Conservation (phyloP, 2,888 invertebrate genomes). For the Tillus elongatus region DNA sequence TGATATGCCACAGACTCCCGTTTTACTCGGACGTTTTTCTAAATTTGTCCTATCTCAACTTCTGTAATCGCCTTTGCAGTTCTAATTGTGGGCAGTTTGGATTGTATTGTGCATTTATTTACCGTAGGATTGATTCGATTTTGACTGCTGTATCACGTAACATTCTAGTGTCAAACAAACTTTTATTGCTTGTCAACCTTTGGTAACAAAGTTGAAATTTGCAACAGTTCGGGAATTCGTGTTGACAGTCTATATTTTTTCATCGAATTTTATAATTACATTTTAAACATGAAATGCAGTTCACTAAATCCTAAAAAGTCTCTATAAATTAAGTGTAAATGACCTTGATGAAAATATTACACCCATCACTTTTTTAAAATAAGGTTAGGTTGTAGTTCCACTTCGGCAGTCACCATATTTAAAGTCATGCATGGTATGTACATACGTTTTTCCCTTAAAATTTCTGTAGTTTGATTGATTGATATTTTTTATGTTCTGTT, state of each 20-base stretch:
- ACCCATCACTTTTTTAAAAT: slow-evolving; percentile 41
- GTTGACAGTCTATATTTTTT: no score
- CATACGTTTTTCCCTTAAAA: slow-evolving; percentile 5
- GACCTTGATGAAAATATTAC: slow-evolving; percentile 42
- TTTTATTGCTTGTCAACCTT: slow-evolving; percentile 15
- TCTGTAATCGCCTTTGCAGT: slow-evolving; percentile 19
- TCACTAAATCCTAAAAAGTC: background rate
- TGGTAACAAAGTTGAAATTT: background rate
- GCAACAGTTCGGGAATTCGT: no score
- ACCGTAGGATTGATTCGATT: background rate
- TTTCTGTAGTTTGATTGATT: background rate
- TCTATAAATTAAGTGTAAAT: slow-evolving; percentile 27
- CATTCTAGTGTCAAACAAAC: slow-evolving; percentile 23
- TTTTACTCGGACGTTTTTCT: slow-evolving; percentile 23
- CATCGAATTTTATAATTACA: no score
- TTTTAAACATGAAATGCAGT: slow-evolving; percentile 3
- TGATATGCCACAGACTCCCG: no score
- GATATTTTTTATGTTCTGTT: no score
- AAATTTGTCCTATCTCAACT: slow-evolving; percentile 26
- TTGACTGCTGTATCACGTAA: slow-evolving; percentile 20
- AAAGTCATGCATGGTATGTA: slow-evolving; percentile 39
- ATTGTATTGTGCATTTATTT: no score
- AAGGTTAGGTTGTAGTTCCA: slow-evolving; percentile 37
- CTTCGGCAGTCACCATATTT: slow-evolving; percentile 38
- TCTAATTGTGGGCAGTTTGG: slow-evolving; percentile 18